Conservation (phyloP, 2,797 vertebrate genomes). For the Melanotaenia nigrans region DNA sequence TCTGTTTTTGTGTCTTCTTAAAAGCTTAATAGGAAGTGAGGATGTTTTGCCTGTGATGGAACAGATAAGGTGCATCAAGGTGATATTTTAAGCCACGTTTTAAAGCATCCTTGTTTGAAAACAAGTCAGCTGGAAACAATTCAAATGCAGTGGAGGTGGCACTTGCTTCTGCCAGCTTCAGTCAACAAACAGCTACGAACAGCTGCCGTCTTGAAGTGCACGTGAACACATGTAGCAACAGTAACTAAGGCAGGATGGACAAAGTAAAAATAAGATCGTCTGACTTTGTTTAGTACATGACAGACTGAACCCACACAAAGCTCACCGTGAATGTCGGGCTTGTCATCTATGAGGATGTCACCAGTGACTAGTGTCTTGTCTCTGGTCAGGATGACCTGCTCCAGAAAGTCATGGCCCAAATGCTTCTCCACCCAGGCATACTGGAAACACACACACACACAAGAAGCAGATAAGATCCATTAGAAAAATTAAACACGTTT, state of each 20-base stretch:
- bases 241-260: not conserved
- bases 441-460: slow-evolving; percentile 72
- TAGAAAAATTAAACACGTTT: slow-evolving; percentile 8
- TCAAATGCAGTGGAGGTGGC: not conserved
- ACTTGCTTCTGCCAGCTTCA: not conserved
- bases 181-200: no score
- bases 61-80: no score
- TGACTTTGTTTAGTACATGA: no score
- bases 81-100: no score
- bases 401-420: slow-evolving; percentile 90
- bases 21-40: no score
- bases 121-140: not conserved
- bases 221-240: not conserved
- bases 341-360: slow-evolving; percentile 94
- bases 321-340: slow-evolving; percentile 91
- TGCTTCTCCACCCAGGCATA: slow-evolving; percentile 97
- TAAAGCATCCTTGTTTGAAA: not conserved
- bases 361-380: slow-evolving; percentile 94
- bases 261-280: no score
- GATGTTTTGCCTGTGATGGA: no score
- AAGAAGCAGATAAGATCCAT: slow-evolving; percentile 6
- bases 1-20: no score
- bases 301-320: no score
- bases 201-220: not conserved
- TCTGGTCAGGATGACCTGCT: slow-evolving; percentile 91